A percentile compares a stretch with the other conserved stretches of the same genome.
phyloP scores from a whole-genome alignment of 1,140 invertebrate genomes.

The Zaprionus lachaisei region DNA sequence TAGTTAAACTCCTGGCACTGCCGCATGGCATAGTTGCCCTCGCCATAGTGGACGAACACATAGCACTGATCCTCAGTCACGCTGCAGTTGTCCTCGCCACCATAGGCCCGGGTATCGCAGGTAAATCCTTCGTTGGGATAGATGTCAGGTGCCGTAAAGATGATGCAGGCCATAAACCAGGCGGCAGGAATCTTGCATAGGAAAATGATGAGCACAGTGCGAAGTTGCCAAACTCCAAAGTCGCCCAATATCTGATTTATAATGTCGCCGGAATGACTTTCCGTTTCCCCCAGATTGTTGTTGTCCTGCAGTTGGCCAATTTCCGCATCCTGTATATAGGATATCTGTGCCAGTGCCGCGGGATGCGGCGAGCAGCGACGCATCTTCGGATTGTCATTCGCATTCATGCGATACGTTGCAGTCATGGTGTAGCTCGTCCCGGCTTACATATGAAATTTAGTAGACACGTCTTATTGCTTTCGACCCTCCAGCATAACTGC shows the following conservation, averaged over 20 bases:
- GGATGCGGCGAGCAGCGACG: constrained; percentile 44
- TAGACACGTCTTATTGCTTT: constrained; percentile 53
- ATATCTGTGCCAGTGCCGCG: constrained; percentile 21
- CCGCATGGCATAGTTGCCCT: constrained; percentile 55
- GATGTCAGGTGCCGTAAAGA: constrained; percentile 79
- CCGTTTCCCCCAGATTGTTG: not conserved
- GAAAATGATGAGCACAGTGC: constrained; percentile 79
- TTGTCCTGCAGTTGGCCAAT: not conserved
- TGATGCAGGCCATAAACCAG: constrained; percentile 85
- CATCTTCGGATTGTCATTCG: constrained; percentile 13
- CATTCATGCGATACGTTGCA: constrained; percentile 10
- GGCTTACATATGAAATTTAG: constrained; percentile 41
- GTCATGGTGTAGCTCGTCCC: constrained; percentile 30
- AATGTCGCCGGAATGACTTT: constrained; percentile 55
- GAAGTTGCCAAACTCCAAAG: constrained; percentile 84
- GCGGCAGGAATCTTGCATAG: constrained; percentile 84
- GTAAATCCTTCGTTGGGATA: constrained; percentile 65
- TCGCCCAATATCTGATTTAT: constrained; percentile 72
- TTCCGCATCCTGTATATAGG: constrained; percentile 32
- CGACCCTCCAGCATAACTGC: constrained; percentile 70
- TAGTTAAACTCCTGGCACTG: constrained; percentile 70
- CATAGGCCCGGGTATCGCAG: constrained; percentile 55
- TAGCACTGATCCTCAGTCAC: constrained; percentile 70
- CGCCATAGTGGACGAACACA: constrained; percentile 56
- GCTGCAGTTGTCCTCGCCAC: constrained; percentile 36